phyloP scores from a whole-genome alignment of 37 sponge, comb jelly and placozoan genomes.

The Amphimedon queenslandica region DNA sequence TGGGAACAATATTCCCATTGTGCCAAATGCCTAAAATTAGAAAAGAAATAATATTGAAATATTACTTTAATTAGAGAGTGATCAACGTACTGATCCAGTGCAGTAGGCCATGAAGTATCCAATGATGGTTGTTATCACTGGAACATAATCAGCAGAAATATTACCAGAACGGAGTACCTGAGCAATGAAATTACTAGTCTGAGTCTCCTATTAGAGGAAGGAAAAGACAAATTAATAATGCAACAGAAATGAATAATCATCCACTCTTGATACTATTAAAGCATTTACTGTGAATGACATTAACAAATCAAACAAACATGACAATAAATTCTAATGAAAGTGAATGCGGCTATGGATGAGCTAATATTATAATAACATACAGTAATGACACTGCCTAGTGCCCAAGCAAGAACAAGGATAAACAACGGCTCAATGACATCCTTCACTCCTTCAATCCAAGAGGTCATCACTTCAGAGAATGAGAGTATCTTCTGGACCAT shows the following conservation, averaged over 20 bases:
- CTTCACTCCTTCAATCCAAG: conserved; percentile 56
- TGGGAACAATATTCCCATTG: conserved; percentile 33
- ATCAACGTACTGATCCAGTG: conserved; percentile 32
- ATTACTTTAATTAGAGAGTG: neutral
- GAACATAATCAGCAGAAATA: conserved; percentile 10
- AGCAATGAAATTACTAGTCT: conserved; percentile 16
- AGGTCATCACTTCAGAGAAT: conserved; percentile 32
- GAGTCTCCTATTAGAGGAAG: conserved; percentile 3
- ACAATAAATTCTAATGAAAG: too few species aligned
- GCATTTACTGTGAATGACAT: neutral
- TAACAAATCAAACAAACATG: too few species aligned
- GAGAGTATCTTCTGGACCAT: conserved; percentile 27
- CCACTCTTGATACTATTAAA: neutral
- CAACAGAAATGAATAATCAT: too few species aligned
- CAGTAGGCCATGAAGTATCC: conserved; percentile 29
- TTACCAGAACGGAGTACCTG: conserved; percentile 1
- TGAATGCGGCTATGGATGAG: neutral
- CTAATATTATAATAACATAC: conserved; percentile 4
- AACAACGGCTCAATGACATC: conserved; percentile 55
- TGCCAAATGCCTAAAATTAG: conserved; percentile 32
- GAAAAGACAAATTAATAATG: too few species aligned
- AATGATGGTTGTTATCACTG: conserved; percentile 15
- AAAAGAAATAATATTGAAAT: neutral
- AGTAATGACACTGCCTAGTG: conserved; percentile 44
- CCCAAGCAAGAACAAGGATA: conserved; percentile 54